Percentiles rank a stretch among this genome's conserved stretches.
phyloP scores from a whole-genome alignment of 2,113 vertebrate genomes.

The Stigmatopora argus region DNA sequence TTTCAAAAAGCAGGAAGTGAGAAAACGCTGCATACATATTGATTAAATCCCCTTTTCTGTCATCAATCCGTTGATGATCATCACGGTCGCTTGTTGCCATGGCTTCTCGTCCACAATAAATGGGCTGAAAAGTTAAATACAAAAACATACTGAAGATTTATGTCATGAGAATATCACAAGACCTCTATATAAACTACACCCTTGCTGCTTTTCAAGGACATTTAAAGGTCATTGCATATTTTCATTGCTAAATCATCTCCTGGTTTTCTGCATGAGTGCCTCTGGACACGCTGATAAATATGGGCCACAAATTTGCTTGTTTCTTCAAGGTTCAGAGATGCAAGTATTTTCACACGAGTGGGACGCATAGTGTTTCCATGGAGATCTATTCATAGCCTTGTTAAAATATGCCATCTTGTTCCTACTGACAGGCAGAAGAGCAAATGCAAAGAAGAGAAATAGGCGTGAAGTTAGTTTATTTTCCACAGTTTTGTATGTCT shows the following conservation, averaged over 20 bases:
- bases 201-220: slow-evolving; percentile 42
- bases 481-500: neutral
- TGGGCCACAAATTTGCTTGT: slow-evolving; percentile 7
- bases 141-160: slow-evolving; percentile 5
- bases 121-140: slow-evolving; percentile 13
- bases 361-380: slow-evolving; percentile 77
- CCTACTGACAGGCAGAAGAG: slow-evolving; percentile 32
- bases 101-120: slow-evolving; percentile 23
- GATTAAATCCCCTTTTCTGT: slow-evolving; percentile 35
- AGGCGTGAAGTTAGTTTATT: slow-evolving; percentile 1
- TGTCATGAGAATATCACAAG: neutral
- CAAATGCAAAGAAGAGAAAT: slow-evolving; percentile 14
- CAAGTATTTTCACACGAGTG: slow-evolving; percentile 60
- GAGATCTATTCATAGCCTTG: slow-evolving; percentile 73
- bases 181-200: neutral
- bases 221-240: slow-evolving; percentile 45
- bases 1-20: slow-evolving; percentile 39
- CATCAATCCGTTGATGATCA: slow-evolving; percentile 22
- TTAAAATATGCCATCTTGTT: slow-evolving; percentile 70
- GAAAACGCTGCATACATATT: slow-evolving; percentile 34
- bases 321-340: slow-evolving; percentile 44
- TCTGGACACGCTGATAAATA: neutral
- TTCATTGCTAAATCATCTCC: neutral
- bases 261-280: neutral
- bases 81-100: slow-evolving; percentile 43